Base-by-base conservation (phyloP, 2,888 invertebrate genomes). In the Eueremaeus valkanovi region DNA sequence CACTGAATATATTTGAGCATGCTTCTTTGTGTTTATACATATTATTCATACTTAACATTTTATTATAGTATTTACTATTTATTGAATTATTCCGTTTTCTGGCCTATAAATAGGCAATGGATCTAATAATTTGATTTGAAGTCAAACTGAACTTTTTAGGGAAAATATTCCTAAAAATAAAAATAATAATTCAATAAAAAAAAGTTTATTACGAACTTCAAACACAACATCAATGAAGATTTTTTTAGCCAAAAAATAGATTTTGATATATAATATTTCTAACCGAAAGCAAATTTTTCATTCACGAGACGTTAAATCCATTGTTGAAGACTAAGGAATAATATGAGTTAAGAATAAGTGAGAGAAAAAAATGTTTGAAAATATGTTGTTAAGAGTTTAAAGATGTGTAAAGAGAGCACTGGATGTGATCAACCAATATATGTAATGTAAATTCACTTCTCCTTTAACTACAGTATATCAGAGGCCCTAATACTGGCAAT, bases 341-440 rank as follows among this genome's bases (percentile, higher is more conserved):
- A 24, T 31, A 27, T 61, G 16, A 13, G 21, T 18, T 0, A 3
- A 8, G 24, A 24, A 55, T 55, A 55, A 24, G 16, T 61, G 18
- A 61, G 33, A 13, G n/a, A 31, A 61, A 61, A 61, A 61, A 61
- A 61, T 61, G 29, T 31, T 1, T 3, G n/a, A n/a, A 61, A 61
- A 61, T 61, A 29, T 58, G 27, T 58, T n/a, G 29, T 21, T 24
- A 24, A 55, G 24, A 55, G 21, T 6, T 55, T 24, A 61, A 29
- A 55, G 55, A 6, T 45, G 55, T 55, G 11, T 45, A 55, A 55
- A 55, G n/a, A n/a, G n/a, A n/a, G 55, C 55, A 55, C 21, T 55
- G 55, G 55, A 55, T 55, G 55, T 55, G 21, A 55, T 55, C 55
- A 27, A 63, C 33, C 63, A 33, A 63, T 63, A 63, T 31, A 61